Evolutionary conservation across 2,113 vertebrate species (phyloP).

Genomic region (Malurus cyaneus): DNA sequence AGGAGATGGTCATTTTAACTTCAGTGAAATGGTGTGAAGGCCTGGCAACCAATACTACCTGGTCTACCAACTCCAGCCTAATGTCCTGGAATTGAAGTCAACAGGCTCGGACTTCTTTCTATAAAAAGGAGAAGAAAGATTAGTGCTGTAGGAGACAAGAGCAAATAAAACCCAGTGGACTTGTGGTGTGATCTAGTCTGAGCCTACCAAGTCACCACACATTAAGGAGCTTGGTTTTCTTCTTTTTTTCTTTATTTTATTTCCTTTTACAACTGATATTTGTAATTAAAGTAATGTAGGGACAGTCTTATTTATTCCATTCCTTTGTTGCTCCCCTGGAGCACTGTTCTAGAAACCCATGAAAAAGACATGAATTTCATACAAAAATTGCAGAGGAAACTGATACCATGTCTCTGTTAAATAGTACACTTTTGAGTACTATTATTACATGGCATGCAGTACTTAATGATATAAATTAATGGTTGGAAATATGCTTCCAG

Average conservation of each 20-base stretch:
- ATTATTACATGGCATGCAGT: background rate
- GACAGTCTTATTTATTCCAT: background rate
- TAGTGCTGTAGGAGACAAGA: background rate
- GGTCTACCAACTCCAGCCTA: background rate
- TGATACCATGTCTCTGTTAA: background rate
- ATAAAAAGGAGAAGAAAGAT: background rate
- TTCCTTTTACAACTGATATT: background rate
- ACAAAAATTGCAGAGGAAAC: background rate
- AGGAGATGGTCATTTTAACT: background rate
- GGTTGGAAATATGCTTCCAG: background rate
- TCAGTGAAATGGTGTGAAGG: background rate
- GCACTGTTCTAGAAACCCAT: background rate
- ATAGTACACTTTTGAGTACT: background rate
- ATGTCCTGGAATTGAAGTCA: background rate
- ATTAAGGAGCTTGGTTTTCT: background rate
- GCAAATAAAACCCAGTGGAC: background rate
- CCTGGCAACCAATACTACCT: background rate
- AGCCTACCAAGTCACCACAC: background rate
- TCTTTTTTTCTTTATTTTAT: background rate
- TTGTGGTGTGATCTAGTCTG: background rate
- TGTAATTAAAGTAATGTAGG: background rate
- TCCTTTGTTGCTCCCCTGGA: background rate
- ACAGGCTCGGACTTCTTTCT: background rate
- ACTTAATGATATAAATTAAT: background rate
- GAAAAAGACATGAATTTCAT: background rate